Evolutionary conservation across 2,888 invertebrate species (phyloP), one percentile per base, ranked within the genome.

Genomic region (Nephrotoma guestfalica): DNA sequence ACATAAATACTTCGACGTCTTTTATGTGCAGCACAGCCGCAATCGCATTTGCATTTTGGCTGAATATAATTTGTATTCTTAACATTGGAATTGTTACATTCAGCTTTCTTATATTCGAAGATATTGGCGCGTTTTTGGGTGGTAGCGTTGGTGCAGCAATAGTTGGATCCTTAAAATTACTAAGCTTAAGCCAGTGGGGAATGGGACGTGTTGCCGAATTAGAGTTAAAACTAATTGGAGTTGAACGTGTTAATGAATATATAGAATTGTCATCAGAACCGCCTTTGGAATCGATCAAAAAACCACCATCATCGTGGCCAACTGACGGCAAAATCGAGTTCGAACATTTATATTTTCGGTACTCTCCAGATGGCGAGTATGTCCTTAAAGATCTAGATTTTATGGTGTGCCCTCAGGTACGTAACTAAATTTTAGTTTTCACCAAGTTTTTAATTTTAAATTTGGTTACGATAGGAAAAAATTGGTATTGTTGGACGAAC

Each of bases 41-140:
- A 0, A 94, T 98, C 87, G 98, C 98, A 89, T 97, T 99, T 90
- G 98, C 98, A 0, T 95, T 98, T 89, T 97, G 97, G 94, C 92
- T 99, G 89, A 99, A 99, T 90, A 92, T 97, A 87, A 93, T 98
- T 86, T 98, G 98, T 89, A 94, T 97, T 0, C 88, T 96, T 1
- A 99, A 98, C 91, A 96, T 99, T 88, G 94, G 94, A 0, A 91
- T 96, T 83, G 98, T 98, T 0, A 96, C 97, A 0, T 93, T 97
- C 89, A 96, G 96, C 89, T 97, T 97, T 90, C 93, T 98, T 42
- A 90, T 96, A 0, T 91, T 96, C 30, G 93, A 30, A 83, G 30
- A 83, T 83, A 30, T 93, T 87, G 88, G 91, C 91, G 88, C 88
- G 6, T 91, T 91, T 0, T 89, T 92, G 2, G 94, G 95, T 15